Evolutionary conservation across 2,888 invertebrate genomes (phyloP), one percentile per base, ranked within the genome.

Genomic region (Sinelater perroti): DNA sequence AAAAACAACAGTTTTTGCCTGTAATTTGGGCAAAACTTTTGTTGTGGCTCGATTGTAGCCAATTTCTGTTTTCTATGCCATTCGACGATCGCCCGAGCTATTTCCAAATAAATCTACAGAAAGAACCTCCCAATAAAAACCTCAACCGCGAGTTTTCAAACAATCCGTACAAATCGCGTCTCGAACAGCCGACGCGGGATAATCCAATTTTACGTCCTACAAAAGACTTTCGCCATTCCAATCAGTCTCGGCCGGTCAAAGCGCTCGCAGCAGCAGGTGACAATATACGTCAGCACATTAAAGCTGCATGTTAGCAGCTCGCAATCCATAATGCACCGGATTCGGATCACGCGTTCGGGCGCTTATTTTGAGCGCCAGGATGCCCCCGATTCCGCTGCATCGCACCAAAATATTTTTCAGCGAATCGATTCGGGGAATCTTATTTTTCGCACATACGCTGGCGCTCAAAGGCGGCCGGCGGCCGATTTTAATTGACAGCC

Each of bases 401-500:
- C 24, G n/a, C 8, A 16, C 14, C 40, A 24, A 35, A 35, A 24
- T 14, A 13, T 14, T 40, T 28, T 40, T 38, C 38, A 10, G 17
- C 16, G 36, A 18, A 36, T 36, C 18, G n/a, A 36, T 36, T 18
- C n/a, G 16, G 16, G 8, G 3, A 30, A 30, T n/a, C 11, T 3
- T 11, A 3, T 30, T 8, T 30, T 30, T 11, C n/a, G 8, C 30
- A n/a, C n/a, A n/a, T n/a, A n/a, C n/a, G n/a, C n/a, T n/a, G n/a
- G n/a, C n/a, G n/a, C n/a, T n/a, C n/a, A n/a, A n/a, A n/a, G n/a
- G n/a, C n/a, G n/a, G n/a, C n/a, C n/a, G n/a, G n/a, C n/a, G n/a
- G n/a, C n/a, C n/a, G n/a, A n/a, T n/a, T n/a, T n/a, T n/a, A 49
- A 49, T 35, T 24, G 49, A 46, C 45, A 46, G 30, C 18, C 18